Evolutionary conservation across 1,140 invertebrate species (phyloP).

Genomic region (Battus philenor): DNA sequence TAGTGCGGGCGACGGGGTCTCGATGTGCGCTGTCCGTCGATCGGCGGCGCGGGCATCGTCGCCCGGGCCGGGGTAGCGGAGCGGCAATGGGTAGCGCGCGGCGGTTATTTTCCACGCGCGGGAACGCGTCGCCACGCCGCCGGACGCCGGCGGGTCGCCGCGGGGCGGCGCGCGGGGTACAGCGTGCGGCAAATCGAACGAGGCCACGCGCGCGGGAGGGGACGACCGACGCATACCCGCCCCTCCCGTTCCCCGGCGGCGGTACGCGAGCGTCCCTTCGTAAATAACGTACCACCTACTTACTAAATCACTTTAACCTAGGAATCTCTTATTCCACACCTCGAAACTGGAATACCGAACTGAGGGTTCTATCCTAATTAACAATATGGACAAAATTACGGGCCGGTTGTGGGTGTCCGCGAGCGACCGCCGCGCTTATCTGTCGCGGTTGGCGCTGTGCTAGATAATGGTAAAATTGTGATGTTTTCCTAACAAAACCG

Average conservation of each 20-base stretch:
- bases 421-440: slow-evolving; percentile 62
- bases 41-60: slow-evolving; percentile 27
- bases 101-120: slow-evolving; percentile 47
- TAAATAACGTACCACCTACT: slow-evolving; percentile 62
- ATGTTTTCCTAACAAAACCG: slow-evolving; percentile 60
- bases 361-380: slow-evolving; percentile 62
- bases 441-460: slow-evolving; percentile 49
- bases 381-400: slow-evolving; percentile 69
- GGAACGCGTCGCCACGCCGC: slow-evolving; percentile 45
- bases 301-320: slow-evolving; percentile 69
- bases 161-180: slow-evolving; percentile 24
- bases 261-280: slow-evolving; percentile 45
- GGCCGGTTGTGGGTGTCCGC: slow-evolving; percentile 51
- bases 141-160: slow-evolving; percentile 34
- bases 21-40: background rate
- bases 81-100: slow-evolving; percentile 47
- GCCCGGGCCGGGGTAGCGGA: slow-evolving; percentile 13
- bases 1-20: slow-evolving; percentile 30
- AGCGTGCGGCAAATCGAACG: slow-evolving; percentile 63
- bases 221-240: slow-evolving; percentile 26
- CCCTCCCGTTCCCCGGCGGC: slow-evolving; percentile 21
- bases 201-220: slow-evolving; percentile 39
- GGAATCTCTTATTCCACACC: slow-evolving; percentile 66
- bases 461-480: slow-evolving; percentile 71
- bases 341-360: slow-evolving; percentile 62